Percentiles rank a stretch among this genome's conserved stretches.
Conservation (phyloP, 2,113 vertebrate species). For the Phocoena phocoena region DNA sequence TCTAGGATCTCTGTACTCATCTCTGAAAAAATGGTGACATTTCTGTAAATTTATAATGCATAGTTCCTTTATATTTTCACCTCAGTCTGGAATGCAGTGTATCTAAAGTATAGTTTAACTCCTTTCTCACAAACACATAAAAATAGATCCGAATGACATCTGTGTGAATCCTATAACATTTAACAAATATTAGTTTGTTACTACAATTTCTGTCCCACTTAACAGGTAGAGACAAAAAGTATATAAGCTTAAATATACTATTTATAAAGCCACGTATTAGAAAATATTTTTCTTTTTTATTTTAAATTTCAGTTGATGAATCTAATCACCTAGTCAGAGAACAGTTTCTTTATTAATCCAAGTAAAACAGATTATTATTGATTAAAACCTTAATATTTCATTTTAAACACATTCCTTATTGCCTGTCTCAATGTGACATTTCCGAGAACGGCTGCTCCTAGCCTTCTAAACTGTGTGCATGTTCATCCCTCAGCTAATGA, state of each 20-base stretch:
- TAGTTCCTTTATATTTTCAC: neutral
- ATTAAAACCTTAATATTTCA: neutral
- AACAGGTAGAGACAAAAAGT: neutral
- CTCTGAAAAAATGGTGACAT: neutral
- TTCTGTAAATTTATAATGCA: neutral
- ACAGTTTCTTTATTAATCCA: neutral
- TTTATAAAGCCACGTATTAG: neutral
- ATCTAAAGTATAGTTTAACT: neutral
- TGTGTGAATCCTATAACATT: neutral
- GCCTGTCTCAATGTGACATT: neutral
- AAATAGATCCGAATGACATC: neutral
- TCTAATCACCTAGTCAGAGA: neutral
- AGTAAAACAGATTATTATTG: neutral
- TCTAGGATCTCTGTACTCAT: neutral
- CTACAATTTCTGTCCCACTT: neutral
- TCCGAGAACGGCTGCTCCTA: too few relatives aligned
- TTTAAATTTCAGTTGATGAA: neutral
- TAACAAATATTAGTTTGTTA: neutral
- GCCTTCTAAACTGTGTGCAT: neutral
- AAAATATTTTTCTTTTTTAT: neutral
- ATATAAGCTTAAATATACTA: neutral
- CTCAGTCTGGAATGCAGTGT: neutral
- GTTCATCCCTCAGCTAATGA: neutral
- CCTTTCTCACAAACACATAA: neutral
- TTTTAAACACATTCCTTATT: neutral